Percentiles rank a stretch among this genome's conserved stretches.
Conservation (phyloP, 1,140 invertebrate genomes). For the Hydropsyche tenuis region DNA sequence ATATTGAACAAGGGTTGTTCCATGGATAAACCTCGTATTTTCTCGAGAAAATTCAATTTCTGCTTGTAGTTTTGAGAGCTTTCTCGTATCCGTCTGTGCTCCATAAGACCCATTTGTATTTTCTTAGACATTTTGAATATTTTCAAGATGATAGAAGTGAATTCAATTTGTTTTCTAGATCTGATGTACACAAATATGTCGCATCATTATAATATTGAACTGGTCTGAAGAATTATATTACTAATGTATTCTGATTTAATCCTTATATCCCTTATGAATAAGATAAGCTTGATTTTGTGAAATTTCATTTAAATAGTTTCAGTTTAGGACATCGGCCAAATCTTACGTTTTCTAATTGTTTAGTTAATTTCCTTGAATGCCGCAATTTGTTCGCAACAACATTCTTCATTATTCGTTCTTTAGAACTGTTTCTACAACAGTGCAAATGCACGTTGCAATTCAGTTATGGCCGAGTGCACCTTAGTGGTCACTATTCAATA, state of each 20-base stretch:
- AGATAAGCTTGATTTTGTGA: too few species aligned
- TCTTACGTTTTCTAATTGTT: not conserved
- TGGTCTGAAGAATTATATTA: too few species aligned
- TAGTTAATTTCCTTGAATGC: not conserved
- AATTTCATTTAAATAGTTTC: too few species aligned
- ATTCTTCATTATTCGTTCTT: too few species aligned
- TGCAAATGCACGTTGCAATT: constrained; percentile 18
- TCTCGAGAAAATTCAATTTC: constrained; percentile 21
- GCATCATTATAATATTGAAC: too few species aligned
- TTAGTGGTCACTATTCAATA: constrained; percentile 14
- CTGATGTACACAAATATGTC: too few species aligned
- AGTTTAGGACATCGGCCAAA: too few species aligned
- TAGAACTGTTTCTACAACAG: constrained; percentile 9
- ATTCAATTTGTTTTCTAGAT: too few species aligned
- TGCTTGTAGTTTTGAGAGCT: constrained; percentile 10
- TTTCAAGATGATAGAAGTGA: too few species aligned
- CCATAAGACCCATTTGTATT: not conserved
- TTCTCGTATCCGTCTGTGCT: not conserved
- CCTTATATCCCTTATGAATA: too few species aligned
- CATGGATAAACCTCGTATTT: constrained; percentile 10
- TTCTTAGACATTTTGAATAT: too few species aligned
- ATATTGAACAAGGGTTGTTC: not conserved
- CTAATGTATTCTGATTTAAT: too few species aligned
- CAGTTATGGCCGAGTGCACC: constrained; percentile 9
- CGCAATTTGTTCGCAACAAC: not conserved